A percentile compares a stretch with the other conserved stretches of the same genome.
These are phyloP conservation scores for Alexandromys oeconomus DNA, from an alignment of 2,797 vertebrate genomes.

Conservation along the genomic window DNA sequence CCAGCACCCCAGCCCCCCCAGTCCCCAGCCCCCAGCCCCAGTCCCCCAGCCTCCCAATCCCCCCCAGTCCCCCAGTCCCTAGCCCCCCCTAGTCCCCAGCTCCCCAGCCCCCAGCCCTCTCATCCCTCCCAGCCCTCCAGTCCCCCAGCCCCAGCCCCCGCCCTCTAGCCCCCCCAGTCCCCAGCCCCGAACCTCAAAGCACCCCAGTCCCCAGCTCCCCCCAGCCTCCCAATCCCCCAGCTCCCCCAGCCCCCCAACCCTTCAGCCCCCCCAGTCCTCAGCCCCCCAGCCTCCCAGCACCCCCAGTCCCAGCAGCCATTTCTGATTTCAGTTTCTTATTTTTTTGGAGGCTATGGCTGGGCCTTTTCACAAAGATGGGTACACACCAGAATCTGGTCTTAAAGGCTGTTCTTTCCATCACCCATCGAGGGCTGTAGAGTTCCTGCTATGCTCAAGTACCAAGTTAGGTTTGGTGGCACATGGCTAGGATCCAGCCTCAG, in stretches of 20 bases:
- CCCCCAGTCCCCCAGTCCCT: too few relatives aligned
- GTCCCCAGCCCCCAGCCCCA: too few relatives aligned
- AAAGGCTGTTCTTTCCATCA: not conserved
- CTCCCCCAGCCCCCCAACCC: not conserved
- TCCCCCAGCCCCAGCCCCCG: fast-evolving
- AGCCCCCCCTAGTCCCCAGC: not conserved
- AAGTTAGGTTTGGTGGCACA: not conserved
- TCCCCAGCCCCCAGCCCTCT: too few relatives aligned
- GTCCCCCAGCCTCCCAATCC: too few relatives aligned
- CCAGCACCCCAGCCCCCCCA: too few relatives aligned
- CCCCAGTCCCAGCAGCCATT: fast-evolving
- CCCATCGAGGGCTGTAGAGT: not conserved
- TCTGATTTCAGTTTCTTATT: slow-evolving; percentile 18
- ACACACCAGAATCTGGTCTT: not conserved
- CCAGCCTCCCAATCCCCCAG: not conserved
- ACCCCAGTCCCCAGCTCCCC: too few relatives aligned
- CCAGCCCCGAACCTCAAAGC: too few relatives aligned
- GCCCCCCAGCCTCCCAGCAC: too few relatives aligned
- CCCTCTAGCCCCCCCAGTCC: too few relatives aligned
- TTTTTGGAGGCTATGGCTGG: not conserved
- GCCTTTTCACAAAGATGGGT: not conserved
- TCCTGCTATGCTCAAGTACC: not conserved
- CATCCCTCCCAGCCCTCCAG: not conserved
- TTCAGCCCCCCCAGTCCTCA: not conserved
- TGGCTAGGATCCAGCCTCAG: too few relatives aligned